Base-by-base conservation (phyloP, 2,113 vertebrate species). In the Misgurnus anguillicaudatus region DNA sequence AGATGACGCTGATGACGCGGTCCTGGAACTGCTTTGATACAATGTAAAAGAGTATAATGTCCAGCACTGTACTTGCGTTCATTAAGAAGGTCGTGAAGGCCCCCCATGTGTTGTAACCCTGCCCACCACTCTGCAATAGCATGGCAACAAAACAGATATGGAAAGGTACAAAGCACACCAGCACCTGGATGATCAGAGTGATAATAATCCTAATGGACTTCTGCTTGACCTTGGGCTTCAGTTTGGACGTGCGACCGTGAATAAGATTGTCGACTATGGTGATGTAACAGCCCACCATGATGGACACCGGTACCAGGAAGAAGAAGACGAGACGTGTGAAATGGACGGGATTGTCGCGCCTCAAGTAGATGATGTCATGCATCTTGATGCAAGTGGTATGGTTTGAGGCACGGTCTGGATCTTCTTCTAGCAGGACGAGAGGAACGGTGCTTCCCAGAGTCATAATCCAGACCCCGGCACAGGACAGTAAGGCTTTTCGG, bases 21-120 rank as follows among this genome's bases (percentile, higher is more conserved):
- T 97, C 98, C 85, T 98, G 98, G 89, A 99, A 99, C 86, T 98
- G 96, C 86, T 98, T 99, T 36, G 98, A 98, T 65, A 99, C 98
- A 0, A 98, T 97, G 69, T 98, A 99, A 81, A 97, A 99, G 36
- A 99, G 90, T n/a, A 99, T 96, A 9, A 99, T 93, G 0, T 98
- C 97, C 76, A 98, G 58, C 57, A 98, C 96, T 0, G 96, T 98
- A 84, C 97, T 99, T 83, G 96, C 89, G 83, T 95, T 98, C 98
- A 99, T 98, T 79, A 99, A 92, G 83, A 96, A 96, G 4, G 96
- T 96, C 76, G 95, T 95, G 72, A 99, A 95, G 78, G 94, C 92
- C 0, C 92, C 96, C 96, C 95, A 95, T 4, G 92, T 92, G 48
- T 77, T 94, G 57, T 92, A 96, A 9, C 85, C 87, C 2, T 73